Base-by-base conservation (phyloP, 2,888 invertebrate species). In the Tuberolachnus salignus region DNA sequence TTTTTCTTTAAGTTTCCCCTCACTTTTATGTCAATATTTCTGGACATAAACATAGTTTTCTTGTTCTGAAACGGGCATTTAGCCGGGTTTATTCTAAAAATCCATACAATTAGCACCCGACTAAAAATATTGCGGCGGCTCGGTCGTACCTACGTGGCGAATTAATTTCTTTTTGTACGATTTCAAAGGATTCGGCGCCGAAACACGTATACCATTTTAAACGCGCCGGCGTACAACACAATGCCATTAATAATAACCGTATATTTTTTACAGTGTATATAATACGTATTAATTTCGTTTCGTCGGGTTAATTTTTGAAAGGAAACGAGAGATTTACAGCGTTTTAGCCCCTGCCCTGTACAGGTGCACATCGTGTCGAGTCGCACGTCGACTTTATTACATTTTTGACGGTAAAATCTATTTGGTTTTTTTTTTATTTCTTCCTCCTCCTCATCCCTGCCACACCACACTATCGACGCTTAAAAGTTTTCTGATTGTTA, bases 291-390 rank as follows among this genome's bases (percentile, higher is more conserved):
- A 57, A 57, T 70, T 70, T 70, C 16, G 44, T 70, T 70, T 70
- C 21, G 1, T 55, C 1, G 57, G 23, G 55, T 70, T 70, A 70
- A 70, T 70, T 70, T 34, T 70, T 26, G 42, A 70, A 57, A 57
- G 44, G 70, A 70, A 70, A 70, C 70, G 23, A 57, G 44, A 57
- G 70, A 70, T 70, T 57, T 70, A 70, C 3, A 34, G 6, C 34
- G 16, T 21, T 70, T 34, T 55, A 55, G 70, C 44, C 16, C 49
- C 49, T 13, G 23, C 34, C n/a, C n/a, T n/a, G n/a, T n/a, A n/a
- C n/a, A n/a, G n/a, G n/a, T n/a, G n/a, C n/a, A n/a, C 57, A 19
- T 70, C 57, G 70, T 57, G 57, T 55, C 70, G 44, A 57, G 57
- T 70, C 57, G 16, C 44, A 16, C 44, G 57, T 57, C n/a, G n/a